Evolutionary conservation across 2,113 vertebrate genomes (phyloP).

Genomic region (Cottus gobio): DNA sequence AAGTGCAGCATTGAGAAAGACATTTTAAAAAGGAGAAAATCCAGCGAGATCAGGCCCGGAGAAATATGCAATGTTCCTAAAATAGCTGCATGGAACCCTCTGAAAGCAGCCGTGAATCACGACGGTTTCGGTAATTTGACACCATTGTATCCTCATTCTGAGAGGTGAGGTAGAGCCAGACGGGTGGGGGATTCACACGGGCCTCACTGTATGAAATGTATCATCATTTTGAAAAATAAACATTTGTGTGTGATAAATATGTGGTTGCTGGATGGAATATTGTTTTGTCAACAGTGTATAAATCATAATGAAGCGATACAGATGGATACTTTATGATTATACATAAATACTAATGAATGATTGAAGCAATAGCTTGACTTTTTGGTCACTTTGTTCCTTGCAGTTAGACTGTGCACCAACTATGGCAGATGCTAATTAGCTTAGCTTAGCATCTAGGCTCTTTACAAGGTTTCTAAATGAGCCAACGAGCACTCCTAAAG

Average conservation of each 20-base stretch:
- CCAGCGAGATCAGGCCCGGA: slow-evolving; percentile 40
- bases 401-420: too few species aligned
- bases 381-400: too few species aligned
- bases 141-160: not conserved
- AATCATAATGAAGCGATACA: not conserved
- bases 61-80: slow-evolving; percentile 34
- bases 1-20: slow-evolving; percentile 5
- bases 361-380: too few species aligned
- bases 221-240: too few species aligned
- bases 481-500: not conserved
- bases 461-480: not conserved
- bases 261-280: too few species aligned
- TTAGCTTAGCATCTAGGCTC: not conserved
- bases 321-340: not conserved
- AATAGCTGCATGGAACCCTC: slow-evolving; percentile 37
- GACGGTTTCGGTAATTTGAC: slow-evolving; percentile 12
- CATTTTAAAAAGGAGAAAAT: slow-evolving; percentile 18
- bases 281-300: not conserved
- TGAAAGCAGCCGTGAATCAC: not conserved
- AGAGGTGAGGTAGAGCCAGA: not conserved
- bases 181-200: not conserved
- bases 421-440: not conserved
- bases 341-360: not conserved
- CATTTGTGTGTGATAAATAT: too few species aligned
- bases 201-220: not conserved